Base-by-base conservation (phyloP, 2,888 invertebrate species). In the Nomada flava region DNA sequence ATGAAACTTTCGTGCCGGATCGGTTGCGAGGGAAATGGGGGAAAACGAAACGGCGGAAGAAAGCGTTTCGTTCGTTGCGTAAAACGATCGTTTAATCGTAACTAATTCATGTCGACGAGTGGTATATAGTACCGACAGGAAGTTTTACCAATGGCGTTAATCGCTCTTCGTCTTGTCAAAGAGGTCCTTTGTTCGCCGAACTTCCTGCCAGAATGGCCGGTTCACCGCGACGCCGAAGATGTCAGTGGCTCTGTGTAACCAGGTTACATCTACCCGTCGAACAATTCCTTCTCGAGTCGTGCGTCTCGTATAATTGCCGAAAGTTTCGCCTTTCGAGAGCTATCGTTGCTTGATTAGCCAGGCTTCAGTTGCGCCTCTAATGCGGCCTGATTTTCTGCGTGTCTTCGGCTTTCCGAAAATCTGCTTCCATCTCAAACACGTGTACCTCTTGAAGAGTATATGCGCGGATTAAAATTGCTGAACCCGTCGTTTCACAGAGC, bases 331-430 rank as follows among this genome's bases (percentile, higher is more conserved):
- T 68, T 50, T 78, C 68, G 82, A 60, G 79, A 83, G 71, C 65
- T 84, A 84, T 86, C 86, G 73, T 84, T 79, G 73, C 74, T 71
- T 75, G 79, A 82, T 86, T 79, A 67, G 63, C 65, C 65, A 15
- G n/a, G 5, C n/a, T 65, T 50, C 42, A 3, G 36, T 5, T 7
- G 7, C 36, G 36, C 7, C 36, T 36, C 36, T 36, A 36, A 36
- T 5, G 36, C 36, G 7, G 1, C 65, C 50, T 50, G n/a, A 1
- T 5, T 62, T 44, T 44, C 11, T 42, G 29, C 2, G 20, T 1
- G 11, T 55, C 55, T 20, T 55, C 15, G 15, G 10, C 42, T 68
- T 55, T 20, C 20, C 53, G 36, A 18, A 29, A 53, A n/a, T 26
- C n/a, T 53, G 29, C 7, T 36, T 15, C 10, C 52, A 0, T 10